Percentiles rank a stretch among this genome's conserved stretches.
Evolutionary conservation across 2,888 invertebrate genomes (phyloP).

Genomic region (Eupelmus urozonus): DNA sequence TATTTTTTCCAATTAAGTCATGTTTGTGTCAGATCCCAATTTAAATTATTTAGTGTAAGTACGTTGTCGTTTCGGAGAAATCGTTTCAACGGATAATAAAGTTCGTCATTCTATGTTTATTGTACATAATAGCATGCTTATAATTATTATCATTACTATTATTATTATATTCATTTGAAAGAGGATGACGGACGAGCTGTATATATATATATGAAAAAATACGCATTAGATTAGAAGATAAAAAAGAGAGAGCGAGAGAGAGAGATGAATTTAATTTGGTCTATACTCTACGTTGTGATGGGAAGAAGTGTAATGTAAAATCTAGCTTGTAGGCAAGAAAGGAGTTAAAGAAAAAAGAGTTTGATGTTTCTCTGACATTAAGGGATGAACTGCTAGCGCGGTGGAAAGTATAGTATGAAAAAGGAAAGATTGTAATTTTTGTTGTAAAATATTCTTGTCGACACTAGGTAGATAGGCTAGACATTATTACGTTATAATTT

Average conservation of each 20-base stretch:
- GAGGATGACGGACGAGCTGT: conserved; percentile 62
- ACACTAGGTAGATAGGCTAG: conserved; percentile 73
- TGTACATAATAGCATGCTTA: conserved; percentile 73
- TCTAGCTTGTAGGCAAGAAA: conserved; percentile 64
- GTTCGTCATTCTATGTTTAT: conserved; percentile 63
- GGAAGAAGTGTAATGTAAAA: conserved; percentile 72
- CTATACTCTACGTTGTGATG: conserved; percentile 69
- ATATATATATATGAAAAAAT: conserved; percentile 61
- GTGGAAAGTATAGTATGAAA: conserved; percentile 22
- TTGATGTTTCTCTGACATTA: conserved; percentile 34
- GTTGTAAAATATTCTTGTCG: conserved; percentile 76
- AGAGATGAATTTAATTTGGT: conserved; percentile 67
- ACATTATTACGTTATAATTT: conserved; percentile 75
- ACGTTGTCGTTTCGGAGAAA: conserved; percentile 64
- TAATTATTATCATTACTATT: too few species aligned
- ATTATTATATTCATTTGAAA: conserved; percentile 69
- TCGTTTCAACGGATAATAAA: conserved; percentile 63
- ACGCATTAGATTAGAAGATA: conserved; percentile 52
- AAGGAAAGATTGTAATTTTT: conserved; percentile 71
- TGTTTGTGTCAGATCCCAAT: conserved; percentile 57
- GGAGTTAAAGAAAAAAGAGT: conserved; percentile 57
- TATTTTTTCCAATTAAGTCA: conserved; percentile 43
- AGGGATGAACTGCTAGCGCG: conserved; percentile 45
- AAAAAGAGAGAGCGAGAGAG: conserved; percentile 62
- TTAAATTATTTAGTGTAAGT: conserved; percentile 68